phyloP scores from a whole-genome alignment of 2,113 vertebrate species.

The Willisornis vidua region DNA sequence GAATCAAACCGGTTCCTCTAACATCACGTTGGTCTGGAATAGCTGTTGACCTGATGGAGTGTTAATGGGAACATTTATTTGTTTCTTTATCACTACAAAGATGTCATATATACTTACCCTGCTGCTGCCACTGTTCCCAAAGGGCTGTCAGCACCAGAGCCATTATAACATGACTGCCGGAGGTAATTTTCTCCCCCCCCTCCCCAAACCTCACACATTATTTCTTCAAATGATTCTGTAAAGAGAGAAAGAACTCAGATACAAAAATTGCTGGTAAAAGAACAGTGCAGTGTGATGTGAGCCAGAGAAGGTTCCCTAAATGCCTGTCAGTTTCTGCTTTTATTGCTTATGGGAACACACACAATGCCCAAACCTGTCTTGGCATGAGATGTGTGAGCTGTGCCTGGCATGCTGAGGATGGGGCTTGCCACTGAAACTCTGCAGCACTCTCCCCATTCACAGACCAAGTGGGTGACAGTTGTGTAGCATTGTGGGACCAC shows the following conservation, averaged over 20 bases:
- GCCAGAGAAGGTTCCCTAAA: not conserved
- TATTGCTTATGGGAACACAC: not conserved
- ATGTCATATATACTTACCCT: constrained; percentile 65
- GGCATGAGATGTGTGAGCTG: not conserved
- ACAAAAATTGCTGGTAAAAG: constrained; percentile 31
- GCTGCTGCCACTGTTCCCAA: constrained; percentile 66
- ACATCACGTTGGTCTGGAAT: constrained; percentile 48
- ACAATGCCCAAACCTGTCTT: fast-evolving
- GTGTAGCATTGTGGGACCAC: fast-evolving
- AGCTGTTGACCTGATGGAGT: constrained; percentile 68
- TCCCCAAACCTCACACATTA: not conserved
- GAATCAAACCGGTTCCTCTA: constrained; percentile 38
- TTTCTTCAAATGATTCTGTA: constrained; percentile 54
- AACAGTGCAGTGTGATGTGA: not conserved
- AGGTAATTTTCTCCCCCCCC: not conserved
- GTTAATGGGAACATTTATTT: constrained; percentile 75
- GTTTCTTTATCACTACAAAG: constrained; percentile 75
- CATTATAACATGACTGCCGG: constrained; percentile 62
- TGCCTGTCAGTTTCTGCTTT: not conserved
- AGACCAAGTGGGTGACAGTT: not conserved
- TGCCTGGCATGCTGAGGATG: not conserved
- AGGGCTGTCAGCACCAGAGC: constrained; percentile 69
- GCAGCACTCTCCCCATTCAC: fast-evolving
- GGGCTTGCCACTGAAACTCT: not conserved
- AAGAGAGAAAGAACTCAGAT: not conserved